Conservation (phyloP, 1,140 invertebrate species). For the Cherax quadricarinatus region DNA sequence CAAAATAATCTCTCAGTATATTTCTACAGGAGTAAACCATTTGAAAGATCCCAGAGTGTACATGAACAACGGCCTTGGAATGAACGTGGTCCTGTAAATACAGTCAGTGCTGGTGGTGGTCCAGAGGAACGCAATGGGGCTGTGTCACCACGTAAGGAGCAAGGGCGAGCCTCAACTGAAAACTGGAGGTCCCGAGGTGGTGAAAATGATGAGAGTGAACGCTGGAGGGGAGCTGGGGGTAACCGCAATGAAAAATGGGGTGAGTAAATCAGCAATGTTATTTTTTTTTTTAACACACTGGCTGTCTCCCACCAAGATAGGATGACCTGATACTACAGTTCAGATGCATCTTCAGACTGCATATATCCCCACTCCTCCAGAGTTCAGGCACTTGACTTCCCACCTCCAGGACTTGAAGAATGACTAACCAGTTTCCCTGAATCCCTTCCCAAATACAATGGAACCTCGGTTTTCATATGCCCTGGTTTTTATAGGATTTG, state of each 20-base stretch:
- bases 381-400: too few species aligned
- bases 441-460: too few species aligned
- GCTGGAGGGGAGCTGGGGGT: constrained; percentile 83
- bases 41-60: constrained; percentile 70
- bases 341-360: too few species aligned
- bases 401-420: too few species aligned
- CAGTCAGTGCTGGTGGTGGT: constrained; percentile 71
- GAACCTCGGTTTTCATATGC: too few species aligned
- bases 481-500: too few species aligned
- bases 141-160: constrained; percentile 73
- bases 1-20: background rate
- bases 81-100: constrained; percentile 75
- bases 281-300: too few species aligned
- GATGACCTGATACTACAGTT: too few species aligned
- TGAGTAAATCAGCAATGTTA: constrained; percentile 74
- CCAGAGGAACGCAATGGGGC: constrained; percentile 74
- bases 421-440: too few species aligned
- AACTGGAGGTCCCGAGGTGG: constrained; percentile 77
- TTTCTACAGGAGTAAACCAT: constrained; percentile 64
- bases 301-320: too few species aligned
- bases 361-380: too few species aligned
- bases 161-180: constrained; percentile 80
- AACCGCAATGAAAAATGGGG: constrained; percentile 86
- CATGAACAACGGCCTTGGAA: constrained; percentile 77
- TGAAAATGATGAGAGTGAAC: constrained; percentile 74